Evolutionary conservation across 1,140 invertebrate species (phyloP).

Genomic region (Drosophila funebris): DNA sequence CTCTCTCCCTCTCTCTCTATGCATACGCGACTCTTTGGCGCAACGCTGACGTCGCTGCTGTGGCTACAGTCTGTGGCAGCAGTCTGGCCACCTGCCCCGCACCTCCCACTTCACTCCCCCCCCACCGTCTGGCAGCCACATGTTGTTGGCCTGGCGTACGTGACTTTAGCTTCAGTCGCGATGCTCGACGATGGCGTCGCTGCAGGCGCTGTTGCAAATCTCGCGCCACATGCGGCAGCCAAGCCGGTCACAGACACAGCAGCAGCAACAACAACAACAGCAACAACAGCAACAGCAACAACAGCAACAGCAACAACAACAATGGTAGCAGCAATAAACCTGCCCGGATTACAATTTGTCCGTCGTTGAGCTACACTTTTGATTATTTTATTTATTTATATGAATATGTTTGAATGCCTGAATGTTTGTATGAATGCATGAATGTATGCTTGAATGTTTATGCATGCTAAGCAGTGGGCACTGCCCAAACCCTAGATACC

Average conservation of each 20-base stretch:
- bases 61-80: neutral
- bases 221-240: conserved; percentile 38
- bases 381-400: conserved; percentile 77
- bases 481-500: neutral
- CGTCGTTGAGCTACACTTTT: conserved; percentile 43
- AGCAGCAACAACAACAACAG: conserved; percentile 17
- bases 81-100: neutral
- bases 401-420: conserved; percentile 33
- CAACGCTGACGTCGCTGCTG: neutral
- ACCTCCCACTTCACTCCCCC: neutral
- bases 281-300: conserved; percentile 10
- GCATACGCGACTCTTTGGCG: conserved; percentile 16
- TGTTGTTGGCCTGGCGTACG: conserved; percentile 62
- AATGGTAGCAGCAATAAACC: conserved; percentile 37
- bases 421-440: neutral
- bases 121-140: neutral
- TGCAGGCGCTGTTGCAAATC: conserved; percentile 37
- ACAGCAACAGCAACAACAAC: conserved; percentile 9
- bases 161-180: conserved; percentile 68
- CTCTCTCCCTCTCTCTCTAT: neutral
- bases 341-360: conserved; percentile 70
- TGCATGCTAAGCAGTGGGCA: neutral
- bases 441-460: neutral
- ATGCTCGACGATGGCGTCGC: conserved; percentile 57
- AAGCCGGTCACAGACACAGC: conserved; percentile 31